These are phyloP conservation scores for Ptilodon capucinus DNA, from an alignment of 2,888 invertebrate genomes.

Conservation along the genomic window DNA sequence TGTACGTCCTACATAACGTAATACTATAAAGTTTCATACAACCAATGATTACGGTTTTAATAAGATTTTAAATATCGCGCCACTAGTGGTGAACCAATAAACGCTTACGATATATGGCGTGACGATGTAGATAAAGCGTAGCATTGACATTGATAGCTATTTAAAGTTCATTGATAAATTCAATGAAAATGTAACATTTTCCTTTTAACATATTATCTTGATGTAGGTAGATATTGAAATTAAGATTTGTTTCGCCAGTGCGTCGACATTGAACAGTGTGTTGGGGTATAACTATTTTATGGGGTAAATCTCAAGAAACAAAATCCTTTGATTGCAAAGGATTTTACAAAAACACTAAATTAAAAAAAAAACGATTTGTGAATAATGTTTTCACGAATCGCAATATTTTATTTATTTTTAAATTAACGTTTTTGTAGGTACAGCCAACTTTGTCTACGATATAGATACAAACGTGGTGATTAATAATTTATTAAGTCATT, in stretches of 20 bases:
- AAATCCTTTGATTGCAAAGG: background rate
- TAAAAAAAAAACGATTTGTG: too few species aligned
- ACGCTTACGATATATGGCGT: constrained; percentile 15
- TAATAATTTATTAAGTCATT: background rate
- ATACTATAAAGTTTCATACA: too few species aligned
- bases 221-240: background rate
- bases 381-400: too few species aligned
- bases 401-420: too few species aligned
- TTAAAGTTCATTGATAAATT: background rate
- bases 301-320: background rate
- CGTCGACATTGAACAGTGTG: too few species aligned
- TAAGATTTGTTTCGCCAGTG: too few species aligned
- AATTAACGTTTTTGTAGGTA: too few species aligned
- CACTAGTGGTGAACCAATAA: constrained; percentile 9
- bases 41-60: too few species aligned
- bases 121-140: background rate
- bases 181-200: background rate
- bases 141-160: background rate
- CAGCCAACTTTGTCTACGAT: too few species aligned
- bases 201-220: background rate
- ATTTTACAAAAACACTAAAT: too few species aligned
- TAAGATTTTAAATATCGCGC: too few species aligned
- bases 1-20: too few species aligned
- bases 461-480: background rate
- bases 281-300: background rate